Percentiles rank a stretch among this genome's conserved stretches.
Conservation (phyloP, 2,888 invertebrate genomes). For the Yponomeuta malinellus region DNA sequence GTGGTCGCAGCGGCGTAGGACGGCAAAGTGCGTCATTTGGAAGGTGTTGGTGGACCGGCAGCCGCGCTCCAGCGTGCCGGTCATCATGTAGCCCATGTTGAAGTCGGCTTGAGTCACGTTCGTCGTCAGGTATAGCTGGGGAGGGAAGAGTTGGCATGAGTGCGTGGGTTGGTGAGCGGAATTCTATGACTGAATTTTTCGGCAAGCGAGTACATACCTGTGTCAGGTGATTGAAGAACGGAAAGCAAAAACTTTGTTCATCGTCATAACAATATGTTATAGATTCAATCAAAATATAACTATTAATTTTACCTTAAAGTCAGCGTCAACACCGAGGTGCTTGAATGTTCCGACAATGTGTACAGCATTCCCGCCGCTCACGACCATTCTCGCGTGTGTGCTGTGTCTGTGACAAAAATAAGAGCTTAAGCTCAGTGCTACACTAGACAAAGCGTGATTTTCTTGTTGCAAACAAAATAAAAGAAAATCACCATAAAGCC, state of each 20-base stretch:
- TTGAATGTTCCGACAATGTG: constrained; percentile 88
- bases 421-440: background rate
- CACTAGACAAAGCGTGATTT: constrained; percentile 3
- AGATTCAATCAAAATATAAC: no score
- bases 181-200: no score
- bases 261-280: no score
- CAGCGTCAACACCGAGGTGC: constrained; percentile 80
- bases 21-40: constrained; percentile 92
- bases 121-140: constrained; percentile 85
- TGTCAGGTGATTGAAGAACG: no score
- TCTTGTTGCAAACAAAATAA: constrained; percentile 6
- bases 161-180: no score
- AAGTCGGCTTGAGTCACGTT: constrained; percentile 90
- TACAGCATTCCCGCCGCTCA: constrained; percentile 85
- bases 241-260: background rate
- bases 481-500: constrained; percentile 10
- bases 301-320: constrained; percentile 79
- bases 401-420: constrained; percentile 74
- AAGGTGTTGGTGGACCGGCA: constrained; percentile 84
- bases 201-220: no score
- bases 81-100: constrained; percentile 93
- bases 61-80: constrained; percentile 88
- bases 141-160: constrained; percentile 8
- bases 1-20: constrained; percentile 86
- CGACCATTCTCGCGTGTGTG: constrained; percentile 87